phyloP scores from a whole-genome alignment of 2,888 invertebrate species.

The Torymus tubicola region DNA sequence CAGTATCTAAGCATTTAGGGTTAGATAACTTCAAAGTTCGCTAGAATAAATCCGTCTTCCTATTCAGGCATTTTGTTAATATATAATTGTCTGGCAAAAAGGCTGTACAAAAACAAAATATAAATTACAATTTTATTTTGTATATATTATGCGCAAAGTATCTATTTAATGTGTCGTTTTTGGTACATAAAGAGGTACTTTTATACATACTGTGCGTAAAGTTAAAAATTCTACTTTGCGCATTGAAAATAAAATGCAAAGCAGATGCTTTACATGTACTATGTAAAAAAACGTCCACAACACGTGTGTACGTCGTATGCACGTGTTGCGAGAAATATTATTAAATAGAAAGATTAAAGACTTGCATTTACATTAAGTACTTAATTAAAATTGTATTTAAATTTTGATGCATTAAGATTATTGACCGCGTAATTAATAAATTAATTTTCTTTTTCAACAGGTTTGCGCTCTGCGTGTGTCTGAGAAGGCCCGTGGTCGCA shows the following conservation, averaged over 20 bases:
- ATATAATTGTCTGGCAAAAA: slow-evolving; percentile 64
- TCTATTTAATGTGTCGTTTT: no score
- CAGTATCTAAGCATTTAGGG: slow-evolving; percentile 69
- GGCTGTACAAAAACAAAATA: slow-evolving; percentile 64
- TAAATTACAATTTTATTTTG: background rate
- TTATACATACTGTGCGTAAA: no score
- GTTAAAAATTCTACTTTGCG: no score
- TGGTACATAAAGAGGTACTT: no score
- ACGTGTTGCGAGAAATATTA: no score
- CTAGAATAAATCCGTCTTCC: slow-evolving; percentile 70
- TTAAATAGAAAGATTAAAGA: no score
- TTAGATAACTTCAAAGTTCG: slow-evolving; percentile 74
- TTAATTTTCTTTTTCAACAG: slow-evolving; percentile 68
- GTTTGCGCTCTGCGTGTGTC: slow-evolving; percentile 96
- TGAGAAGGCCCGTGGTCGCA: slow-evolving; percentile 95
- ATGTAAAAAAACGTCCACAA: no score
- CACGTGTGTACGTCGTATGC: no score
- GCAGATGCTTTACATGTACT: no score
- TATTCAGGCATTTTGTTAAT: slow-evolving; percentile 67
- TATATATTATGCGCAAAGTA: no score
- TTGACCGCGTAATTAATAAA: background rate
- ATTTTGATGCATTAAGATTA: no score
- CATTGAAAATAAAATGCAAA: no score
- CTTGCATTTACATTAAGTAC: slow-evolving; percentile 2
- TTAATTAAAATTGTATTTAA: slow-evolving; percentile 29